Conservation (phyloP, 2,888 invertebrate genomes). For the Dinocampus coccinellae region DNA sequence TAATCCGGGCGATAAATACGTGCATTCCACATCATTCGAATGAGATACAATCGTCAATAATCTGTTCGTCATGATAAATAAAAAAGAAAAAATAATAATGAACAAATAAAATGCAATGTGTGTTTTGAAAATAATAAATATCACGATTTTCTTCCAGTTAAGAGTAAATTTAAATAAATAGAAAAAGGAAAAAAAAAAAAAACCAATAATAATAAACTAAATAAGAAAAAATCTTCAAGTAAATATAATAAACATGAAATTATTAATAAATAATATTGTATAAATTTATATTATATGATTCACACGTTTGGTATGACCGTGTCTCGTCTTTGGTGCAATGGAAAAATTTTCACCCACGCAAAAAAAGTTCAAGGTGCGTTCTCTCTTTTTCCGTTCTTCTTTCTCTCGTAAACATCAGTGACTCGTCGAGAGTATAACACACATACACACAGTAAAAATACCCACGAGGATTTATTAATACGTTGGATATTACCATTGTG, state of each 20-base stretch:
- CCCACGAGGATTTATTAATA: constrained; percentile 34
- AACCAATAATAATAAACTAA: not conserved
- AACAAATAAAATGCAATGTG: not conserved
- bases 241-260: too few species aligned
- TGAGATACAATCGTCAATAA: constrained; percentile 33
- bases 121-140: not conserved
- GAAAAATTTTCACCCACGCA: constrained; percentile 33
- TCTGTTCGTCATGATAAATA: constrained; percentile 25
- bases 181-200: not conserved
- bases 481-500: constrained; percentile 34
- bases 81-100: not conserved
- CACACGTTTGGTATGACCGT: constrained; percentile 36
- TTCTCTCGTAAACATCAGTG: constrained; percentile 20
- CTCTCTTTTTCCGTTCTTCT: not conserved
- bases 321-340: not conserved
- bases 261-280: too few species aligned
- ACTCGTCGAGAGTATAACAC: not conserved
- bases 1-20: constrained; percentile 32
- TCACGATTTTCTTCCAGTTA: not conserved
- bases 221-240: too few species aligned
- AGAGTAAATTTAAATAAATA: too few species aligned
- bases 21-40: constrained; percentile 27
- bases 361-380: not conserved
- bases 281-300: constrained; percentile 23
- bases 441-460: not conserved